phyloP scores from a whole-genome alignment of 2,797 vertebrate genomes.

The Premnoplex brunnescens region DNA sequence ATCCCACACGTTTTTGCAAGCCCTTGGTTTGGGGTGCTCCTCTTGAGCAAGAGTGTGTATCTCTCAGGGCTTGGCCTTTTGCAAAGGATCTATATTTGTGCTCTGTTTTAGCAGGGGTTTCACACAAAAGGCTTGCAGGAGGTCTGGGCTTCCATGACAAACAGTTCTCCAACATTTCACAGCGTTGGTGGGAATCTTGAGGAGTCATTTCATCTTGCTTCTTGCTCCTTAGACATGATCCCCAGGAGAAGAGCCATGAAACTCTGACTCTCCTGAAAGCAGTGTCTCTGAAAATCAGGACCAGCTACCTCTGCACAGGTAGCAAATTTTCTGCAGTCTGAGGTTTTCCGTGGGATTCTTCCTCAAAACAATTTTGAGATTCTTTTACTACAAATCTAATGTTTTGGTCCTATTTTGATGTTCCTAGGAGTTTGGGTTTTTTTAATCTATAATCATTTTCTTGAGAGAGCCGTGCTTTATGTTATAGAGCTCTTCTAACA shows the following conservation, averaged over 20 bases:
- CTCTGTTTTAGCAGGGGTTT: background rate
- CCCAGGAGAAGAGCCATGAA: background rate
- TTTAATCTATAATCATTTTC: background rate
- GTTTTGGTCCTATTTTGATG: background rate
- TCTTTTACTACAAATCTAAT: background rate
- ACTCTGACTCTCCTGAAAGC: background rate
- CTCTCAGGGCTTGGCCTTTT: background rate
- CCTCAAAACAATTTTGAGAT: background rate
- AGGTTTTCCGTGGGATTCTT: background rate
- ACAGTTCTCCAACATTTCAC: background rate
- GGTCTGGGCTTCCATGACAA: background rate
- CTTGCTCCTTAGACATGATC: background rate
- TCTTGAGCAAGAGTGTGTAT: background rate
- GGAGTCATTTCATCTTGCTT: background rate
- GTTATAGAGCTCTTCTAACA: background rate
- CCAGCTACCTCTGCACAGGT: background rate
- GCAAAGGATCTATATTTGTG: background rate
- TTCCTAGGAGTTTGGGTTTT: background rate
- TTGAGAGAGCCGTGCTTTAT: background rate
- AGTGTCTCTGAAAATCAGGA: background rate
- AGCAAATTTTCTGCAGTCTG: background rate
- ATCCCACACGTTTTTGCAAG: rapidly evolving
- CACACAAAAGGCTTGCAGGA: background rate
- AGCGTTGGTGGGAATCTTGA: background rate
- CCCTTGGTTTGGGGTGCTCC: background rate